phyloP scores from a whole-genome alignment of 2,113 vertebrate genomes.

The Carollia perspicillata region DNA sequence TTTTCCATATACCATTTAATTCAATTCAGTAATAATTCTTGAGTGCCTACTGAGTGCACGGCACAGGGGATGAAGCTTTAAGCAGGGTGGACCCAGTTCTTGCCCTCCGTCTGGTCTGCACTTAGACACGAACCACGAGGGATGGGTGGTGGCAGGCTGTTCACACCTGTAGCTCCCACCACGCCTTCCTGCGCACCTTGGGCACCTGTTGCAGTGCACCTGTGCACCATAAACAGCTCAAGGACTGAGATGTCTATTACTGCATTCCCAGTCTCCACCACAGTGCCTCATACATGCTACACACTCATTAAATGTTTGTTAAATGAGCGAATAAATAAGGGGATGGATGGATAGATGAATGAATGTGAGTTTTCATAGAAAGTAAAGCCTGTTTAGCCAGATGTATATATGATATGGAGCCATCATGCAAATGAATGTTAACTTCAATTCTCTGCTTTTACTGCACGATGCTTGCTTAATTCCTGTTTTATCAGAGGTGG shows the following conservation, averaged over 20 bases:
- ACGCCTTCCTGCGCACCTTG: neutral
- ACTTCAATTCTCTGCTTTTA: neutral
- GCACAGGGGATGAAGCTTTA: neutral
- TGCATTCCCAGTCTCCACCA: neutral
- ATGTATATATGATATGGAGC: neutral
- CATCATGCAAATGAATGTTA: neutral
- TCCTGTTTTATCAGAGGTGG: neutral
- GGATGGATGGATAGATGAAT: neutral
- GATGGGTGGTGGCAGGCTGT: neutral
- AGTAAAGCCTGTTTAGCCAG: neutral
- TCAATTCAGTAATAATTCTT: neutral
- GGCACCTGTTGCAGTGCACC: neutral
- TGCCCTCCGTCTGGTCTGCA: neutral
- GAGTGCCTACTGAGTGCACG: neutral
- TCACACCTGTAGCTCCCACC: neutral
- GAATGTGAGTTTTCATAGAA: neutral
- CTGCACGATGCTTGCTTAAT: neutral
- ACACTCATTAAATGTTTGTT: neutral
- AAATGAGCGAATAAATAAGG: neutral
- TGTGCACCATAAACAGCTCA: too few species aligned
- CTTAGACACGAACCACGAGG: neutral
- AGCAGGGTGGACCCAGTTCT: neutral
- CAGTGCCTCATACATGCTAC: neutral
- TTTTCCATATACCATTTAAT: neutral
- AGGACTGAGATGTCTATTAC: accelerated